phyloP scores from a whole-genome alignment of 1,140 invertebrate species.

The Mesaphorura yosii region DNA sequence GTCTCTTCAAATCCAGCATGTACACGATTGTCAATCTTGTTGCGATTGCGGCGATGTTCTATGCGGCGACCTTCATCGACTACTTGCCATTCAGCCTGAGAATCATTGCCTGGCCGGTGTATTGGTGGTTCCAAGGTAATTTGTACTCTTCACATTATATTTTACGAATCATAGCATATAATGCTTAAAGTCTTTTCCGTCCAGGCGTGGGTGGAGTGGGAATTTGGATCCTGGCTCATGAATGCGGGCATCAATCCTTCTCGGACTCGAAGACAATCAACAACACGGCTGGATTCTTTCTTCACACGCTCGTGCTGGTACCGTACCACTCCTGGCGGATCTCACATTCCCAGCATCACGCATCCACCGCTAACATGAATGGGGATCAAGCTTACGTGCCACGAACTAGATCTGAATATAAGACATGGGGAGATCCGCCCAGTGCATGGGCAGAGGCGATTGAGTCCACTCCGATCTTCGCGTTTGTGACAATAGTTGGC shows the following conservation, averaged over 20 bases:
- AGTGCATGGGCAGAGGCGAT: background rate
- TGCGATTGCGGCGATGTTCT: background rate
- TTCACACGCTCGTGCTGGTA: slow-evolving; percentile 5
- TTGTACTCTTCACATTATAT: too few relatives aligned
- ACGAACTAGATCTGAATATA: background rate
- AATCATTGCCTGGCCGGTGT: background rate
- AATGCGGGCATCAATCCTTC: slow-evolving; percentile 3
- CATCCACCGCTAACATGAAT: background rate
- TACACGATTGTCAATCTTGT: slow-evolving; percentile 1
- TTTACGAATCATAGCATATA: background rate
- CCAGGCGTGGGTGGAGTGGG: slow-evolving; percentile 2
- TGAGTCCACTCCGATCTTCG: background rate
- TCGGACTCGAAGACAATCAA: slow-evolving; percentile 4
- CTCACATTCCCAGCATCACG: slow-evolving; percentile 6
- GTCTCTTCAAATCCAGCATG: background rate
- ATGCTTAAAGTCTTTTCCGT: background rate
- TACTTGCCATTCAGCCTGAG: background rate
- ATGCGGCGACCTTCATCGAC: background rate
- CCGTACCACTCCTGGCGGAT: slow-evolving; percentile 6
- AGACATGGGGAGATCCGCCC: background rate
- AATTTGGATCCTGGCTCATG: slow-evolving; percentile 5
- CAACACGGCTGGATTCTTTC: slow-evolving; percentile 1
- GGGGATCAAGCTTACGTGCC: slow-evolving; percentile 4
- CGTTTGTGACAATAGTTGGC: background rate
- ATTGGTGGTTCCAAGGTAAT: slow-evolving; percentile 3